Evolutionary conservation across 1,140 invertebrate genomes (phyloP), one percentile per base, ranked within the genome.

Genomic region (Lucilia sericata): DNA sequence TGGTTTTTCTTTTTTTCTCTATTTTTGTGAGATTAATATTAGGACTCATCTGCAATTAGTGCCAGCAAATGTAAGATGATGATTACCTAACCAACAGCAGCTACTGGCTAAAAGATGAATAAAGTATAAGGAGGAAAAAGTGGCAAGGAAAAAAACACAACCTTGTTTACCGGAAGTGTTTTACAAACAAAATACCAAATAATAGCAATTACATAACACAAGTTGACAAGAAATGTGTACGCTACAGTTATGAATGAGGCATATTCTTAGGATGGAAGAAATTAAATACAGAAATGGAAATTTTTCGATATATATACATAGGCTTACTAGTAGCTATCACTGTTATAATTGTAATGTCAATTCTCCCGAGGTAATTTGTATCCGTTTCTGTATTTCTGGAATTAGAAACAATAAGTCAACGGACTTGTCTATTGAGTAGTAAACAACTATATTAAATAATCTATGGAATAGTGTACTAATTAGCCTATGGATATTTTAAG

Each of bases 21-120:
- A 51, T 13, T 21, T 49, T 80, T 8, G 42, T 25, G 47, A 80
- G 76, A 80, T 80, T 80, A 80, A 80, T 80, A 25, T 80, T 80
- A 21, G 76, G 76, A 80, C 42, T 80, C 42, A 51, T 80, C 76
- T 80, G 21, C 76, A 80, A 80, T 80, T 80, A 80, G 21, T 80
- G 42, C 42, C 42, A 21, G 76, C 8, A 47, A 80, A 70, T 70
- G 65, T 70, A 70, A 70, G 65, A 70, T 21, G 19, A 70, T 21
- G 65, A 70, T 70, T 70, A 70, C n/a, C 10, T 19, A 70, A 70
- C 65, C 65, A 30, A 30, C 25, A 70, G 65, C n/a, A 19, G 10
- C 9, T 17, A 55, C 7, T 2, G 65, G 65, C 19, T 21, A 70
- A 60, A 70, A 70, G 19, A 70, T 19, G 17, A 70, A 70, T 2